A percentile compares a stretch with the other conserved stretches of the same genome.
Evolutionary conservation across 2,888 invertebrate species (phyloP).

Genomic region (Norana najaformis): DNA sequence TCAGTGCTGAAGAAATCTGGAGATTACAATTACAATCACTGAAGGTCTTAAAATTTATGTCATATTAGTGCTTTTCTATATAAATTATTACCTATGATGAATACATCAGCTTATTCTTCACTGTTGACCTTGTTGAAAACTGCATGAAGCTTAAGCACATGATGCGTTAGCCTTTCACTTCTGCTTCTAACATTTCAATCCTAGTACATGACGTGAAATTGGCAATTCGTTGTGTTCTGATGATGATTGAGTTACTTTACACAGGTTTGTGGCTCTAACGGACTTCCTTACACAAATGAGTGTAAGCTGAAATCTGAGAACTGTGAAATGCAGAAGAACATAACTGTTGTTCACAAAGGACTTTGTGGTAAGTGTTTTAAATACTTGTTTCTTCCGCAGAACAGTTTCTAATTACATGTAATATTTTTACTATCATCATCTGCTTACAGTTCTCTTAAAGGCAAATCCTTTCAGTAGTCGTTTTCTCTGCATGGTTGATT

Average conservation of each 20-base stretch:
- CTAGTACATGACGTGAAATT: background rate
- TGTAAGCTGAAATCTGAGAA: constrained; percentile 81
- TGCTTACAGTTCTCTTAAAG: background rate
- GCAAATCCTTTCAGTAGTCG: too few species aligned
- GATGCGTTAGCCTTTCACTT: too few species aligned
- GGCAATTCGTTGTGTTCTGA: background rate
- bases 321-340: constrained; percentile 69
- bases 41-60: background rate
- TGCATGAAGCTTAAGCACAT: too few species aligned
- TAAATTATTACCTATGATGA: background rate
- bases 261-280: constrained; percentile 80
- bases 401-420: background rate
- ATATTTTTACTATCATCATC: background rate
- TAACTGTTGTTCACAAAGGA: constrained; percentile 55
- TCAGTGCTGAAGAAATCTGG: too few species aligned
- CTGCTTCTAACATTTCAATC: background rate
- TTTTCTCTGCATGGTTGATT: too few species aligned
- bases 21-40: too few species aligned
- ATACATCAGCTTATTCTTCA: too few species aligned
- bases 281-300: constrained; percentile 79
- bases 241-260: background rate
- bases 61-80: background rate
- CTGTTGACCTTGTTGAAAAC: too few species aligned
- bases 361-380: constrained; percentile 40
- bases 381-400: background rate